phyloP scores from a whole-genome alignment of 2,113 vertebrate genomes.

The Speoplatyrhinus poulsoni region DNA sequence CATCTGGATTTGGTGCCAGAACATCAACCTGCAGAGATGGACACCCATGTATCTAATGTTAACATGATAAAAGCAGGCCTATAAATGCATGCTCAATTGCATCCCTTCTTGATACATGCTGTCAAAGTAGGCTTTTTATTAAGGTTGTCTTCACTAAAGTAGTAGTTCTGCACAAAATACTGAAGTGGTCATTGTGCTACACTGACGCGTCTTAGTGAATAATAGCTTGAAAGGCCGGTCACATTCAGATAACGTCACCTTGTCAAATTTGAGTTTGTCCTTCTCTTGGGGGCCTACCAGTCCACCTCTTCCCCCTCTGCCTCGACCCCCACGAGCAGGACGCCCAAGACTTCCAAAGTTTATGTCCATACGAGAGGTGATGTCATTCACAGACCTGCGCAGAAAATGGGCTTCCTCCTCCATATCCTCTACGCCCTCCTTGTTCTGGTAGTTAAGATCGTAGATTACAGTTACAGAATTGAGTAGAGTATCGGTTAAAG shows the following conservation, averaged over 20 bases:
- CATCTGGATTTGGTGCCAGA: constrained; percentile 87
- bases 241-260: constrained; percentile 38
- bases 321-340: constrained; percentile 77
- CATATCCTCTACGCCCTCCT: constrained; percentile 40
- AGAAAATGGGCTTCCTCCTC: constrained; percentile 76
- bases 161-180: too few relatives aligned
- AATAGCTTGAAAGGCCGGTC: neutral
- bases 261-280: constrained; percentile 52
- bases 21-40: constrained; percentile 33
- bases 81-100: too few relatives aligned
- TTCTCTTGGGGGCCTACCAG: constrained; percentile 59
- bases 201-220: too few relatives aligned
- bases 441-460: constrained; percentile 35
- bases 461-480: neutral
- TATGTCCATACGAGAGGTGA: constrained; percentile 91
- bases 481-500: neutral
- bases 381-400: constrained; percentile 88
- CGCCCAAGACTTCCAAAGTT: constrained; percentile 89
- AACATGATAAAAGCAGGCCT: neutral
- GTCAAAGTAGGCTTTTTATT: too few relatives aligned
- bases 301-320: constrained; percentile 81
- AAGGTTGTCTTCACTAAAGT: too few relatives aligned
- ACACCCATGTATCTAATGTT: neutral
- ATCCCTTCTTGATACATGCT: too few relatives aligned
- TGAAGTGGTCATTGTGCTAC: too few relatives aligned